Conservation (phyloP, 2,797 vertebrate genomes). For the Xiphorhynchus erythropygius region DNA sequence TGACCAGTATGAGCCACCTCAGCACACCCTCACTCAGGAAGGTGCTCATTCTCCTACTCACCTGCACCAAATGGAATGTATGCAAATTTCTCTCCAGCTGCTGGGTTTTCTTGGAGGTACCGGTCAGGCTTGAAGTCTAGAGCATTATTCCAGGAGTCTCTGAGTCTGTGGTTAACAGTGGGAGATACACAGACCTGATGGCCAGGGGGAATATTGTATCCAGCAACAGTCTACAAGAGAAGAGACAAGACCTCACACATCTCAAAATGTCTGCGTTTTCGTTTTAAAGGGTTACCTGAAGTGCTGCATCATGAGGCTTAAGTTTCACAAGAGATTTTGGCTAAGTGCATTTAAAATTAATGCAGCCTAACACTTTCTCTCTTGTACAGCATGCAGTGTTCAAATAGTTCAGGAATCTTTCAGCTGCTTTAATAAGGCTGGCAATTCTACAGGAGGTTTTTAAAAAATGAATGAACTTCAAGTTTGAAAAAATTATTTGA, state of each 20-base stretch:
- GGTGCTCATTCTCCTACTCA: constrained; percentile 60
- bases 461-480: background rate
- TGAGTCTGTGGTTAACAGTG: constrained; percentile 94
- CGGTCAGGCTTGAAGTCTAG: constrained; percentile 89
- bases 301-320: background rate
- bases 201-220: constrained; percentile 90
- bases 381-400: background rate
- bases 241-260: background rate
- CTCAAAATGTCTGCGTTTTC: background rate
- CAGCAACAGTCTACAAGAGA: constrained; percentile 82
- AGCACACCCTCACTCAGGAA: too few species aligned
- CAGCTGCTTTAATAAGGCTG: background rate
- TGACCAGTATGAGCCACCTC: background rate
- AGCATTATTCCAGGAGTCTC: constrained; percentile 85
- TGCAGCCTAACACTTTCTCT: background rate
- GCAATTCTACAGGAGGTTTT: background rate
- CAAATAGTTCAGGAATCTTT: background rate
- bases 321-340: background rate
- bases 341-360: background rate
- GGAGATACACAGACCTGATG: constrained; percentile 98
- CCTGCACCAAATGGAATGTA: constrained; percentile 96
- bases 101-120: constrained; percentile 88
- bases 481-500: background rate
- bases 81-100: constrained; percentile 90
- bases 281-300: background rate